phyloP scores from a whole-genome alignment of 2,113 vertebrate genomes.

The Merops nubicus region DNA sequence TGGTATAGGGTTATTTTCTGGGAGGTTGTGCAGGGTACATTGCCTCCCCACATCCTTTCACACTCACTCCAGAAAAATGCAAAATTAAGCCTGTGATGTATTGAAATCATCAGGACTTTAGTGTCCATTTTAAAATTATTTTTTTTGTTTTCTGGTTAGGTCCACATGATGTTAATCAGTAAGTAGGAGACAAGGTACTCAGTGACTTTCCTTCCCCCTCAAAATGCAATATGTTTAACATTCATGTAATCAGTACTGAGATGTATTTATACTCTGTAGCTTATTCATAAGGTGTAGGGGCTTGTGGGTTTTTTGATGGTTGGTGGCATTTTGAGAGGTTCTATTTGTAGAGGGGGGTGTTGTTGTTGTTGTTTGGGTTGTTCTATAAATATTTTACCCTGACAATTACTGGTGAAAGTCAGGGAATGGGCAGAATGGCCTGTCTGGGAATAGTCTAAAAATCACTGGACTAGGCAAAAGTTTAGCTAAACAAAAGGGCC shows the following conservation, averaged over 20 bases:
- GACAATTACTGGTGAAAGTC: background rate
- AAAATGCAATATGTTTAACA: background rate
- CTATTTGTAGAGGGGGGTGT: background rate
- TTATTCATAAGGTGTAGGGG: background rate
- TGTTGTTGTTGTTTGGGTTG: background rate
- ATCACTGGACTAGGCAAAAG: background rate
- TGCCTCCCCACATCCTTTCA: background rate
- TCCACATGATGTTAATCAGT: background rate
- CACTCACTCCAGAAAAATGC: background rate
- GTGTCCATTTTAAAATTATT: background rate
- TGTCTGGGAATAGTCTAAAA: background rate
- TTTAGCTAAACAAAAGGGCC: background rate
- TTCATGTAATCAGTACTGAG: background rate
- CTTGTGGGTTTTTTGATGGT: background rate
- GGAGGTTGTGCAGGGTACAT: background rate
- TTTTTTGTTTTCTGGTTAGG: background rate
- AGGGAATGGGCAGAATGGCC: background rate
- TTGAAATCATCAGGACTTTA: background rate
- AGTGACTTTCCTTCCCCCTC: background rate
- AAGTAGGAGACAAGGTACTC: background rate
- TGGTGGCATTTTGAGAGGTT: accelerated
- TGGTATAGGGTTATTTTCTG: background rate
- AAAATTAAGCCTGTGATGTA: background rate
- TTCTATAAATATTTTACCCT: background rate
- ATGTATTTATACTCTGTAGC: background rate